Evolutionary conservation across 2,888 invertebrate genomes (phyloP), one percentile per base, ranked within the genome.

Genomic region (Biston betularia): DNA sequence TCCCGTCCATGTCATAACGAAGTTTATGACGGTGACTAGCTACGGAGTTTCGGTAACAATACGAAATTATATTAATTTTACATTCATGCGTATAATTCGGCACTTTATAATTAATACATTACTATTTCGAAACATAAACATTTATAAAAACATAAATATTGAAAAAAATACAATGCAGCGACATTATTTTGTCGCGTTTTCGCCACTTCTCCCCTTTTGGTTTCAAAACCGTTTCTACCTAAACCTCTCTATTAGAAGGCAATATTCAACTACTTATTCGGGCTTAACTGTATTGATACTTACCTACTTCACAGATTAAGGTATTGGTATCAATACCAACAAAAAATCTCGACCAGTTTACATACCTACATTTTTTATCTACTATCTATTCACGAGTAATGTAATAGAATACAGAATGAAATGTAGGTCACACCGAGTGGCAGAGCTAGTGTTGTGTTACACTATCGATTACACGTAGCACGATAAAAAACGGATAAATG

Each of bases 391-490:
- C 61, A 64, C 57, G 52, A 59, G 64, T 63, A 63, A 52, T 57
- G 69, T 71, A 70, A 71, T 68, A 64, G 68, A 68, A 74, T 70
- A 74, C 57, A 34, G 44, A 59, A 59, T 65, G 54, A 67, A 68
- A 78, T 77, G 71, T 77, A 73, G 79, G 78, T 76, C 77, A 75
- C 64, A 63, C 65, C 72, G 71, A 69, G 73, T 52, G 71, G 71
- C 75, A 76, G 76, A 71, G 79, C 79, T 81, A 74, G 79, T 67
- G 66, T 74, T 69, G 63, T 73, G 70, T 78, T 76, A 72, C 75
- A 72, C 70, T 75, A 78, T 78, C 75, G 54, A 68, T 72, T 77
- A 76, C 77, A 72, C 63, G 69, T 72, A 68, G 9, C n/a, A n/a
- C 76, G 12, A 33, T n/a, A 71, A 71, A n/a, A 77, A 78, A 70